Evolutionary conservation across 2,888 invertebrate species (phyloP), one percentile per base, ranked within the genome.

Genomic region (Dorcus hopei): DNA sequence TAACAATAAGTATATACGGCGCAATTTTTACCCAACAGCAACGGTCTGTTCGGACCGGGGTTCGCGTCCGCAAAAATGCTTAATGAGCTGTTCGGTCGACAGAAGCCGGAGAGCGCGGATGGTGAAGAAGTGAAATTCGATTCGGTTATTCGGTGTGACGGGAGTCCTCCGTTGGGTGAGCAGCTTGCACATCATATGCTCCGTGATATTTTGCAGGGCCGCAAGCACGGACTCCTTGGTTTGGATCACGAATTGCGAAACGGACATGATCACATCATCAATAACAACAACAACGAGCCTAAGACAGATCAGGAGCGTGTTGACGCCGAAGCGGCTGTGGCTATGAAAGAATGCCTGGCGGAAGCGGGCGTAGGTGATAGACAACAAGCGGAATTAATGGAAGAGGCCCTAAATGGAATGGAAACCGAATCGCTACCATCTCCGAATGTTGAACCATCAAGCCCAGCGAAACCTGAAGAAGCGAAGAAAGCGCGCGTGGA

Each of bases 401-500:
- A 86, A 69, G 86, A 86, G 57, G 84, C 85, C 9, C 77, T 86
- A 61, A 80, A 85, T 66, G 84, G 83, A 57, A 82, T 86, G 72
- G 85, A 86, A 72, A 82, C 83, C 54, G 82, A 82, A 66, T 84
- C 89, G 62, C 78, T 86, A 59, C 86, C 87, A 8, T 81, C 82
- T 52, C 84, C 84, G 8, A 79, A 80, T 68, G 76, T 74, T 40
- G 83, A 83, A 67, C 82, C 82, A 62, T 75, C 84, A 56, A 89
- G 88, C 68, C 85, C 89, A 64, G 79, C 76, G 9, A 77, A 77
- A 63, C 79, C 79, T 9, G 79, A 79, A 58, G 93, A 93, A 77
- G 88, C 92, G 74, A 96, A 96, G 80, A 88, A 95, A 70, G 95
- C 95, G 45, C 88, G 96, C 68, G 95, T 96, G 65, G 96, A 97